These are phyloP conservation scores for Apamea epomidion DNA, from an alignment of 2,888 invertebrate species.

Conservation along the genomic window DNA sequence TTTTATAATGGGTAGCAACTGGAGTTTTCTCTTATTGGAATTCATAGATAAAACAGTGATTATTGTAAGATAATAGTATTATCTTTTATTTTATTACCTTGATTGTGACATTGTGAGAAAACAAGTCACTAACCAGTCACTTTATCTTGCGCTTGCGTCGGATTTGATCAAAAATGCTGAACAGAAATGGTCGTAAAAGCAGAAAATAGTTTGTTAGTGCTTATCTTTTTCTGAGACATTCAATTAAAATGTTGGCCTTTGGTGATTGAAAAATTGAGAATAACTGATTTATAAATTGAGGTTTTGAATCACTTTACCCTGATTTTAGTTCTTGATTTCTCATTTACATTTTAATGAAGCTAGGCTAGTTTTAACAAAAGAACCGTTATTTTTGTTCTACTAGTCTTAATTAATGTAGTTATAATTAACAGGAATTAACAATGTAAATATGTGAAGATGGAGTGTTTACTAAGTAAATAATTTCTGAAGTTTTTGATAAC, in stretches of 20 bases:
- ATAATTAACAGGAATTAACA: constrained; percentile 18
- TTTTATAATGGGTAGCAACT: neutral
- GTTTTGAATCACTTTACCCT: neutral
- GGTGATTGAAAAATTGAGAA: constrained; percentile 2
- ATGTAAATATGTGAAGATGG: constrained; percentile 18
- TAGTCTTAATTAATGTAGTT: constrained; percentile 11
- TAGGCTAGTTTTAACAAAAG: neutral
- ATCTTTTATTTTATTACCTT: neutral
- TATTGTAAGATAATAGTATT: neutral
- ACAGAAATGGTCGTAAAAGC: neutral
- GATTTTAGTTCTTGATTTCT: neutral
- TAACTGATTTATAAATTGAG: neutral
- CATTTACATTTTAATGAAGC: constrained; percentile 24
- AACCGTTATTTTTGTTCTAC: constrained; percentile 11
- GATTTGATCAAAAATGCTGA: neutral
- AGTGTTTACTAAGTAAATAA: constrained; percentile 27
- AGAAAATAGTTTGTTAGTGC: neutral
- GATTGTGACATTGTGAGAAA: neutral
- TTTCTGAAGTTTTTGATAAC: neutral
- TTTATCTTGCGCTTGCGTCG: neutral
- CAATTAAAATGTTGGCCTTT: neutral
- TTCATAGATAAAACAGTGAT: neutral
- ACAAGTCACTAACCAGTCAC: neutral
- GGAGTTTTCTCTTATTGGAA: neutral
- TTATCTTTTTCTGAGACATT: neutral